Evolutionary conservation across 2,797 vertebrate genomes (phyloP), one percentile per base, ranked within the genome.

Genomic region (Myotis planiceps): DNA sequence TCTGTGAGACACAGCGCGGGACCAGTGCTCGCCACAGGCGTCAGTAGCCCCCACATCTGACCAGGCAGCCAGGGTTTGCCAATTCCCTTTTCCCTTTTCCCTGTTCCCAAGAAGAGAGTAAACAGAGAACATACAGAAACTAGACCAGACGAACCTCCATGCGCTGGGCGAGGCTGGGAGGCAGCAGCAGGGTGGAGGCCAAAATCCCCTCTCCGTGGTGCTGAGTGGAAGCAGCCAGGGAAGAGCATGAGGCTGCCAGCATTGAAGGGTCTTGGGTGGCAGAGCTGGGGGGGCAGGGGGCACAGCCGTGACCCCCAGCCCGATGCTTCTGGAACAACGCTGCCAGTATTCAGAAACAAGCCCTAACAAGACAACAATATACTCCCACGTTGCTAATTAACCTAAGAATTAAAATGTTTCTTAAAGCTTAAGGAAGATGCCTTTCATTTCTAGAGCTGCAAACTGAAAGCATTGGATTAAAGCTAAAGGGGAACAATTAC

Each of bases 21-120:
- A 19, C 19, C 60, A 9, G 0, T 2, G 34, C 8, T 0, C 0
- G 21, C 65, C 1, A 0, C 10, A 4, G 65, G 68, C 47, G 1
- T 9, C 10, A 13, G 1, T 16, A 32, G 72, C 45, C 18, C 19
- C 72, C 5, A 49, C 25, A 5, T 12, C 12, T 27, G 8, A 18
- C 69, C n/a, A 19, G 13, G 21, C 3, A 37, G 15, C 75, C 6
- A 5, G 1, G 18, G 29, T 25, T 65, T 34, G 19, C 66, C 87
- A 45, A 14, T 58, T 66, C 39, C 60, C 51, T 71, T 53, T 51
- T 16, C 51, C 6, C 51, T 8, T 27, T 66, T 29, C 32, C n/a
- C 34, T 9, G 4, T 55, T 71, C 37, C 68, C 76, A 53, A 45
- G n/a, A 82, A 66, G 34, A 88, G 18, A 89, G 69, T 19, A 37